Evolutionary conservation across 2,888 invertebrate species (phyloP), one percentile per base, ranked within the genome.

Genomic region (Chaetogeoica ovagalla): DNA sequence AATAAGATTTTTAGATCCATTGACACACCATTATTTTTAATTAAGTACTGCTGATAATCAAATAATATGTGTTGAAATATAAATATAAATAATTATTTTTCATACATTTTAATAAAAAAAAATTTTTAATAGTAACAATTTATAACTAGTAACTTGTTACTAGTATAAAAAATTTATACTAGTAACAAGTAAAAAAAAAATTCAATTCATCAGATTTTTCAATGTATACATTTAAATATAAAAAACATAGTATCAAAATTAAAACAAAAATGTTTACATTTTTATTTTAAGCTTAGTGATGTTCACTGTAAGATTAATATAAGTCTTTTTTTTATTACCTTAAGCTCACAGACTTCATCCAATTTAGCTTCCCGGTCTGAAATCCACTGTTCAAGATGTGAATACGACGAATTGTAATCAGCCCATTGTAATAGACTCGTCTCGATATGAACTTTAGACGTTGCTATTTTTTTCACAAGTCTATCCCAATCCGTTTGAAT

Each of bases 401-500:
- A 91, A 86, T 95, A 96, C 81, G 95, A 96, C 77, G 96, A 96
- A 85, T 94, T 96, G 86, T 96, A 97, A 85, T 97, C 96, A 11
- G 96, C 95, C 97, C 97, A 97, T 90, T 97, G 96, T 62, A 97
- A 88, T 19, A 96, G 88, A 84, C 93, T 93, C 0, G 95, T 95
- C 87, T 97, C 97, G 59, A 97, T 87, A 84, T 94, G 93, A 19
- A 95, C 95, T 87, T 96, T 96, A 0, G 94, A 93, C 0, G 94
- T 95, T 0, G 94, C 93, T 89, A 96, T 93, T 86, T 95, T 96
- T 87, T 94, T 94, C 0, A 95, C 93, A 17, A 96, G 88, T 82
- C 95, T 90, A 85, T 96, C 95, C 96, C 97, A 97, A 84, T 97
- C 96, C 82, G 90, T 92, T 87, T 96, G 95, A 52, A 97, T 89